These are phyloP conservation scores for Sycobia sp. DNA, from an alignment of 1,140 invertebrate genomes.

Conservation along the genomic window DNA sequence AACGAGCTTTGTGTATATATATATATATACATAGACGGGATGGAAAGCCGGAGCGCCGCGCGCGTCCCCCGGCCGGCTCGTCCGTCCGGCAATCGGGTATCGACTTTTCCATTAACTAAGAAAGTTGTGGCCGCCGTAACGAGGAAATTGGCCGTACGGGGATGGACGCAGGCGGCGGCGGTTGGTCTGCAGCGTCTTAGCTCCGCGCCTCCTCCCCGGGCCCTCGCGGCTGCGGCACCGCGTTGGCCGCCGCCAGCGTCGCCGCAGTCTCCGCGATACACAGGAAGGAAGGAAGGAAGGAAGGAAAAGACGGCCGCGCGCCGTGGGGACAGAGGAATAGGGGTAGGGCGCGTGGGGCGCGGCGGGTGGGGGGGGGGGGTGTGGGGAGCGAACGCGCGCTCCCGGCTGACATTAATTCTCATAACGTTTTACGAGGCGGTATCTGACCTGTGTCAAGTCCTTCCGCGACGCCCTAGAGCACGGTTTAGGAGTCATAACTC, in stretches of 20 bases:
- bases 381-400: too few relatives aligned
- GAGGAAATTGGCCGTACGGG: conserved; percentile 53
- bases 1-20: neutral
- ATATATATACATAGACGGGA: too few relatives aligned
- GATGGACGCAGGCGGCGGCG: conserved; percentile 11
- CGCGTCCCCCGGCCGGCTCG: neutral
- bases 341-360: too few relatives aligned
- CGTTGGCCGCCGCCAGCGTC: neutral
- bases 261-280: conserved; percentile 7
- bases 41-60: neutral
- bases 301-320: conserved; percentile 31
- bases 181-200: conserved; percentile 19
- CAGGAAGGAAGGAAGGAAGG: neutral
- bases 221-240: too few relatives aligned
- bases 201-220: neutral
- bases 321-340: conserved; percentile 34
- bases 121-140: conserved; percentile 55
- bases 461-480: conserved; percentile 52
- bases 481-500: conserved; percentile 61
- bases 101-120: conserved; percentile 58
- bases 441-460: conserved; percentile 61
- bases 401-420: conserved; percentile 59
- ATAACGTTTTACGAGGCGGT: conserved; percentile 61
- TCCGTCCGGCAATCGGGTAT: conserved; percentile 53
- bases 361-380: conserved; percentile 23